These are phyloP conservation scores for Puffinus mauretanicus DNA, from an alignment of 2,113 vertebrate species.

Conservation along the genomic window DNA sequence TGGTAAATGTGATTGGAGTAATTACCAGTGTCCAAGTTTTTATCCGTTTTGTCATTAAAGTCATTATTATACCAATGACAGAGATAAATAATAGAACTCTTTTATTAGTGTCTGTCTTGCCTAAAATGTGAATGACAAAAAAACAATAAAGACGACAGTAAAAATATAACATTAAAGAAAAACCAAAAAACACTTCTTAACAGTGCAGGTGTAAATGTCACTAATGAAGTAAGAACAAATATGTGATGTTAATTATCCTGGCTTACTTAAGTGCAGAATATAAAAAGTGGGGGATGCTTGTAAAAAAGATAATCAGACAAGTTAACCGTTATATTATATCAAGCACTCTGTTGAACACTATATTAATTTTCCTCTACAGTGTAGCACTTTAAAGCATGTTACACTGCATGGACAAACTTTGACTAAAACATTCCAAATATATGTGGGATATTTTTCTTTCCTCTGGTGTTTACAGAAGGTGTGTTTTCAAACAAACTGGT, in stretches of 20 bases:
- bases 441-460: background rate
- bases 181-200: background rate
- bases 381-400: background rate
- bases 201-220: slow-evolving; percentile 1
- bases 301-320: background rate
- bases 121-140: slow-evolving; percentile 40
- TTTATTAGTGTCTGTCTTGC: slow-evolving; percentile 42
- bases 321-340: background rate
- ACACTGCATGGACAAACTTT: background rate
- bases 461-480: background rate
- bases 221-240: slow-evolving; percentile 54
- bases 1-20: slow-evolving; percentile 24
- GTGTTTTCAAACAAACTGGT: background rate
- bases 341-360: background rate
- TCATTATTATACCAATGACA: background rate
- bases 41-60: slow-evolving; percentile 33
- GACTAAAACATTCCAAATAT: background rate
- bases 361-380: background rate
- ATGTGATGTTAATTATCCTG: slow-evolving; percentile 22
- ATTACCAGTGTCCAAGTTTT: slow-evolving; percentile 39
- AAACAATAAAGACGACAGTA: background rate
- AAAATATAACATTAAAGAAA: slow-evolving; percentile 48
- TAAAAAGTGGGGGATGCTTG: background rate
- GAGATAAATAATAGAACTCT: slow-evolving; percentile 37
- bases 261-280: background rate